These are phyloP conservation scores for Papilio polyxenes DNA, from an alignment of 1,140 invertebrate species.

Conservation along the genomic window DNA sequence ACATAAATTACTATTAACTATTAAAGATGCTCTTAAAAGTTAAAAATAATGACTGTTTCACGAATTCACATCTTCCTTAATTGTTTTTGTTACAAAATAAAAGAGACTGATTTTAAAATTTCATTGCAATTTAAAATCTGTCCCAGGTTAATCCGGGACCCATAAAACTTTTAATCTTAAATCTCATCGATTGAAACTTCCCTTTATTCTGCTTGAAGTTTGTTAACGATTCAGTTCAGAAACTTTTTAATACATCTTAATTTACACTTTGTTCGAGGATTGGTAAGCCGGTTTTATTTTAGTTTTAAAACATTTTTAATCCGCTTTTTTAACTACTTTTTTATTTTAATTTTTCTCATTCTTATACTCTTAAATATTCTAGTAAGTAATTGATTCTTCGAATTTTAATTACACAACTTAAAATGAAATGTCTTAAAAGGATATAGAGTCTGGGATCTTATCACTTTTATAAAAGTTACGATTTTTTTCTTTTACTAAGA, in stretches of 20 bases:
- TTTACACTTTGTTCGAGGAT: slow-evolving; percentile 18
- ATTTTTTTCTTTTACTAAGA: no score
- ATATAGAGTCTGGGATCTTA: neutral
- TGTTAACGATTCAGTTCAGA: slow-evolving; percentile 23
- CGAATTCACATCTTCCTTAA: neutral
- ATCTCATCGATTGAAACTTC: slow-evolving; percentile 25
- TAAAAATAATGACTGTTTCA: neutral
- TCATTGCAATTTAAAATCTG: slow-evolving; percentile 13
- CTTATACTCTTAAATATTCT: neutral
- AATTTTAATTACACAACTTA: neutral
- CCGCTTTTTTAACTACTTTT: slow-evolving; percentile 1
- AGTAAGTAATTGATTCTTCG: neutral
- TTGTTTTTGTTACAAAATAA: neutral
- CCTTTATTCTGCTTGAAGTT: slow-evolving; percentile 9
- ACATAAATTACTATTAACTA: no score
- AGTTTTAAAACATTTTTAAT: slow-evolving; percentile 10
- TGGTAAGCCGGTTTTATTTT: slow-evolving; percentile 20
- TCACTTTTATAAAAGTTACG: no score
- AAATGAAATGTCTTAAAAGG: neutral
- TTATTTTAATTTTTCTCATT: neutral
- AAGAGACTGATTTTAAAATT: neutral
- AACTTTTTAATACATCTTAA: slow-evolving; percentile 33
- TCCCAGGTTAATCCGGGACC: neutral
- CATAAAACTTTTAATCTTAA: slow-evolving; percentile 28
- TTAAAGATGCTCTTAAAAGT: no score